A percentile compares a stretch with the other conserved stretches of the same genome.
phyloP scores from a whole-genome alignment of 2,888 invertebrate genomes.

The Netelia melanura region DNA sequence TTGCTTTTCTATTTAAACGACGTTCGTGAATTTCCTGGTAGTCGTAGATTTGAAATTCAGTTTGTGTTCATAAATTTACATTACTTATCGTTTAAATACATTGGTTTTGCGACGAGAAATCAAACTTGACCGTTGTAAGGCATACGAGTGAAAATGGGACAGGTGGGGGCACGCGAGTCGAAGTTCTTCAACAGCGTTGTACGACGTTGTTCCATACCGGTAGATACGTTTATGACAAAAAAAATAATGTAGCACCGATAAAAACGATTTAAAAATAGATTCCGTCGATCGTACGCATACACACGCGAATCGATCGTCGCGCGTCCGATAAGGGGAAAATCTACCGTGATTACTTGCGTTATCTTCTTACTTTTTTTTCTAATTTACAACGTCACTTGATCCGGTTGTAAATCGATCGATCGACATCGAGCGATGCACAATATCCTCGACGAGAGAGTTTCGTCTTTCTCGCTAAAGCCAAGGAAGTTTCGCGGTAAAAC shows the following conservation, averaged over 20 bases:
- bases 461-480: conserved; percentile 13
- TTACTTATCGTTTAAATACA: neutral
- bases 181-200: too few relatives aligned
- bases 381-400: conserved; percentile 8
- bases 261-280: conserved; percentile 26
- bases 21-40: too few relatives aligned
- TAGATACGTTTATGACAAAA: neutral
- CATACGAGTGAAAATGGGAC: neutral
- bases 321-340: conserved; percentile 32
- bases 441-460: neutral
- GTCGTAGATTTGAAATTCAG: neutral
- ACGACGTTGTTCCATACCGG: neutral
- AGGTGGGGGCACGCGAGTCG: neutral
- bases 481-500: conserved; percentile 23
- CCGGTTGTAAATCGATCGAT: conserved; percentile 26
- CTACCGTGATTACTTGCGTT: conserved; percentile 27
- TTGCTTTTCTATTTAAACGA: too few relatives aligned
- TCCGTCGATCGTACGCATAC: neutral
- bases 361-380: conserved; percentile 2
- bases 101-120: neutral
- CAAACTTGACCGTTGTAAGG: neutral
- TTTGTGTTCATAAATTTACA: conserved; percentile 10
- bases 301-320: conserved; percentile 10
- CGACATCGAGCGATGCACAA: neutral
- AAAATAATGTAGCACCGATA: neutral